Percentiles rank a stretch among this genome's conserved stretches.
Evolutionary conservation across 2,797 vertebrate genomes (phyloP).

Genomic region (Buphagus erythrorhynchus): DNA sequence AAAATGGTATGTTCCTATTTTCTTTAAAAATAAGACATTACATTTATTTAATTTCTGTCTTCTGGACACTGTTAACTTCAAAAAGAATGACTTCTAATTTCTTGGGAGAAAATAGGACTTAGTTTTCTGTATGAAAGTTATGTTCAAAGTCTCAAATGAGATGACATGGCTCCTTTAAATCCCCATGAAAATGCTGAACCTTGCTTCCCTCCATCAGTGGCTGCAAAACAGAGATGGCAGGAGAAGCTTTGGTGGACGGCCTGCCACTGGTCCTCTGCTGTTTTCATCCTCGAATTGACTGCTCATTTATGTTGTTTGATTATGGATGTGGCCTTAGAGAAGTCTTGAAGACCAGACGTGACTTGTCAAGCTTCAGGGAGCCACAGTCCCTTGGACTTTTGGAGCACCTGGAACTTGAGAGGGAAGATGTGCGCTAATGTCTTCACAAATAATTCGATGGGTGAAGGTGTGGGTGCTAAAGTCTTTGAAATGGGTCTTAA

Average conservation of each 20-base stretch:
- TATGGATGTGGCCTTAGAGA: background rate
- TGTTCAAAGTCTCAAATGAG: background rate
- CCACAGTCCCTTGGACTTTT: background rate
- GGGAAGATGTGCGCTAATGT: background rate
- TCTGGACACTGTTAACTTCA: background rate
- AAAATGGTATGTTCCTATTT: background rate
- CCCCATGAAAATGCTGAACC: background rate
- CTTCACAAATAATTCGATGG: background rate
- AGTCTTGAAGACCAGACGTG: background rate
- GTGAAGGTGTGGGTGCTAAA: background rate
- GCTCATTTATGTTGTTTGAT: background rate
- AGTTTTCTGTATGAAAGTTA: background rate
- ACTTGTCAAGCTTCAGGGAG: background rate
- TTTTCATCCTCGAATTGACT: background rate
- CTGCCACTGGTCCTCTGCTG: accelerated
- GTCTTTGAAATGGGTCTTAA: background rate
- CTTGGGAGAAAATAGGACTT: background rate
- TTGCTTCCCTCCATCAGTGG: background rate
- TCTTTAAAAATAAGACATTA: background rate
- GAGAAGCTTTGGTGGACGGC: background rate
- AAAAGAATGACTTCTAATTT: background rate
- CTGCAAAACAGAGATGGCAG: background rate
- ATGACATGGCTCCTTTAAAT: background rate
- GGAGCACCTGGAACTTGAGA: background rate
- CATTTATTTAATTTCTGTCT: background rate